Percentiles rank a stretch among this genome's conserved stretches.
Conservation (phyloP, 1,140 invertebrate genomes). For the Drosophila equinoxialis region DNA sequence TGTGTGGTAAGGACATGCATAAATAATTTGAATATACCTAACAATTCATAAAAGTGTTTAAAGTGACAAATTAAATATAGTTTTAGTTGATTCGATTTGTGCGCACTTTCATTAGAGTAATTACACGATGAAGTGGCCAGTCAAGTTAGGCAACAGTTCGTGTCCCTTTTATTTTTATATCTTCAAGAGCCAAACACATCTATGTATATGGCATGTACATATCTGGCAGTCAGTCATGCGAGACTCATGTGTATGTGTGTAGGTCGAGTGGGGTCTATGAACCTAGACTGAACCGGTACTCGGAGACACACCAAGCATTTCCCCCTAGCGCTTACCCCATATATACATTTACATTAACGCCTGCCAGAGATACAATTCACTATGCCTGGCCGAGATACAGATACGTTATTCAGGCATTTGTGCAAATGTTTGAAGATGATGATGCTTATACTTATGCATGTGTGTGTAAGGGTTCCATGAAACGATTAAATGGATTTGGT, state of each 20-base stretch:
- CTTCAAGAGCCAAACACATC: not conserved
- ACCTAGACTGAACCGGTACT: constrained; percentile 39
- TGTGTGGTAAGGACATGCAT: constrained; percentile 32
- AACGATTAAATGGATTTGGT: constrained; percentile 72
- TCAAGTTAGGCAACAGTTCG: not conserved
- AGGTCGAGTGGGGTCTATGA: constrained; percentile 70
- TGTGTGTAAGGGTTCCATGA: constrained; percentile 27
- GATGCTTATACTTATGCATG: constrained; percentile 5
- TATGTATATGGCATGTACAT: not conserved
- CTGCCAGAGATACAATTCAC: constrained; percentile 42
- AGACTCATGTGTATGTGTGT: not conserved
- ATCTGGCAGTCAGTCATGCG: not conserved
- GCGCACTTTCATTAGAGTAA: constrained; percentile 19
- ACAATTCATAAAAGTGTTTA: constrained; percentile 5
- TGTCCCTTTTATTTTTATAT: not conserved
- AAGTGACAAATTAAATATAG: not conserved
- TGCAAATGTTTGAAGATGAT: constrained; percentile 20
- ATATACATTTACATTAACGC: constrained; percentile 60
- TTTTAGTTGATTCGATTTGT: constrained; percentile 11
- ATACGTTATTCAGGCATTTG: not conserved
- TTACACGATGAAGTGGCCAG: constrained; percentile 12
- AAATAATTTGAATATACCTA: constrained; percentile 48
- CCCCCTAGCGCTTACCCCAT: constrained; percentile 15
- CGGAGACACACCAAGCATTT: not conserved
- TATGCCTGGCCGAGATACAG: constrained; percentile 25